Percentiles rank a stretch among this genome's conserved stretches.
Conservation (phyloP, 1,140 invertebrate species). For the Bombus impatiens region DNA sequence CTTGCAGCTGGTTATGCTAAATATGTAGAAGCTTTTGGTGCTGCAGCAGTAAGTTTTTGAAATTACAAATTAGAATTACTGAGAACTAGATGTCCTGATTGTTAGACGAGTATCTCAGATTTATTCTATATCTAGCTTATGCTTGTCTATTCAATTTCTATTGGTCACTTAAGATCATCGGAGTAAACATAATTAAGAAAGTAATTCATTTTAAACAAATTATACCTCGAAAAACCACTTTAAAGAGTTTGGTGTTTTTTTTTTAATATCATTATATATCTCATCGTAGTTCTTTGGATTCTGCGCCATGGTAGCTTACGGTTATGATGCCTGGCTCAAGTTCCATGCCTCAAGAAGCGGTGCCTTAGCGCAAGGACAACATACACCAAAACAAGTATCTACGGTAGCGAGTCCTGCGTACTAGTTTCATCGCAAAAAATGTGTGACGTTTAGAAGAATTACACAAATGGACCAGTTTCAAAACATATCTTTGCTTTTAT, state of each 20-base stretch:
- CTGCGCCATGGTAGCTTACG: slow-evolving; percentile 89
- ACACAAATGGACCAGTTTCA: slow-evolving; percentile 27
- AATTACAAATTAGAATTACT: no score
- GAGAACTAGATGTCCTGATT: background rate
- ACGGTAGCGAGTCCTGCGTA: slow-evolving; percentile 82
- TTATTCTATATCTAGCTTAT: background rate
- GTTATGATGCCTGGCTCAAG: slow-evolving; percentile 90
- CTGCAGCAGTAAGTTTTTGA: slow-evolving; percentile 85
- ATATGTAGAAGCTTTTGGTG: slow-evolving; percentile 81
- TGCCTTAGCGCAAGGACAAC: slow-evolving; percentile 88
- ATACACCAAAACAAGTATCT: slow-evolving; percentile 85
- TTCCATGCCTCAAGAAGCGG: slow-evolving; percentile 86
- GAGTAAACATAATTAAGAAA: background rate
- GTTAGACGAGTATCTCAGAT: background rate
- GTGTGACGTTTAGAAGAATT: background rate
- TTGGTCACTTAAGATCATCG: background rate
- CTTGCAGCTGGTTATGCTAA: slow-evolving; percentile 83
- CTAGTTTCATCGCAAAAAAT: slow-evolving; percentile 62
- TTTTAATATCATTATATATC: slow-evolving; percentile 18
- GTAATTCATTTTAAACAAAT: background rate
- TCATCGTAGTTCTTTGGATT: slow-evolving; percentile 91
- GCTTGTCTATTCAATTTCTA: background rate
- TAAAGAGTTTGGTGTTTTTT: background rate
- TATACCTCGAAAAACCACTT: background rate
- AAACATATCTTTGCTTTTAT: slow-evolving; percentile 39